Evolutionary conservation across 2,113 vertebrate genomes (phyloP).

Genomic region (Phylloscopus whistleri): DNA sequence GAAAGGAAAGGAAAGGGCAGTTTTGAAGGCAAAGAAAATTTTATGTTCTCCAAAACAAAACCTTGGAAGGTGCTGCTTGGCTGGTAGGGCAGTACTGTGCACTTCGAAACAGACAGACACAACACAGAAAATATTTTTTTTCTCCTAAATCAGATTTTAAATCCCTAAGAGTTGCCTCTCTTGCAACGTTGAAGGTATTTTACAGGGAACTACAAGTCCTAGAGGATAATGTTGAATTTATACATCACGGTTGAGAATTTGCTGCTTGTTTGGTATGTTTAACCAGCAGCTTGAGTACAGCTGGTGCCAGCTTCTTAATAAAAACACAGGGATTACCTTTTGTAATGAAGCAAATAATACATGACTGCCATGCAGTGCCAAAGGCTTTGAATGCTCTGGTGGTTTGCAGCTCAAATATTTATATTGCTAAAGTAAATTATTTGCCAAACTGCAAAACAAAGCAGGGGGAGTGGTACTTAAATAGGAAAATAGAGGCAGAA

Average conservation of each 20-base stretch:
- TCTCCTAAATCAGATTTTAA: background rate
- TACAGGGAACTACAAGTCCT: background rate
- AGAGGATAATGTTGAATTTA: background rate
- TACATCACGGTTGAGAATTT: background rate
- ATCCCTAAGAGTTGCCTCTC: background rate
- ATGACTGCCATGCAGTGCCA: background rate
- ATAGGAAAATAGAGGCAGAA: background rate
- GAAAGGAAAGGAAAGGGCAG: background rate
- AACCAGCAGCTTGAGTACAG: background rate
- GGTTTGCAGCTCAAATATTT: slow-evolving; percentile 37
- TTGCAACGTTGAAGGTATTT: background rate
- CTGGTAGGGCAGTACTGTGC: background rate
- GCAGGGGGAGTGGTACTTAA: background rate
- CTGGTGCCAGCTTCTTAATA: background rate
- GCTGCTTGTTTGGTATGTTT: background rate
- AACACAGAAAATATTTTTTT: background rate
- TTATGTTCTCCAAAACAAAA: background rate
- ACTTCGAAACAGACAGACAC: background rate
- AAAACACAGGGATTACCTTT: slow-evolving; percentile 12
- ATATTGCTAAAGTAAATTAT: slow-evolving; percentile 1
- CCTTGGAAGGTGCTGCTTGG: background rate
- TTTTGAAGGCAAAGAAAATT: background rate
- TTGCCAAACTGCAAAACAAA: background rate
- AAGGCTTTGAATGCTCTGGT: slow-evolving; percentile 19
- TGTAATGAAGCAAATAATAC: slow-evolving; percentile 36